Evolutionary conservation across 2,888 invertebrate species (phyloP).

Genomic region (Zaprionus obscuricornis): DNA sequence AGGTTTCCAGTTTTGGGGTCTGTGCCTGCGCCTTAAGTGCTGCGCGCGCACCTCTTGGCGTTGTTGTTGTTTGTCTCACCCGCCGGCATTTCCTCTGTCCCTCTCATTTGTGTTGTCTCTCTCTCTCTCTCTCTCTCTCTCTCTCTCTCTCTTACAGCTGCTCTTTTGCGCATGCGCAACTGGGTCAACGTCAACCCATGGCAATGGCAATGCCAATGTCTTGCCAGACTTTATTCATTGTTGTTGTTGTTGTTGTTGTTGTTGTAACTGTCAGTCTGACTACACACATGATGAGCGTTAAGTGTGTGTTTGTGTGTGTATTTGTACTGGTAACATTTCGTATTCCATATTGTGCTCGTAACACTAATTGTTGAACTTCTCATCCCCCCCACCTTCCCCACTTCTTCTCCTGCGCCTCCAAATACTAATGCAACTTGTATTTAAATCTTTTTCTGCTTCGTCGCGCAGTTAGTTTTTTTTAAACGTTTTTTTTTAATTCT

Average conservation of each 20-base stretch:
- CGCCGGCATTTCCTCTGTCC: slow-evolving; percentile 25
- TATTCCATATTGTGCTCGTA: slow-evolving; percentile 9
- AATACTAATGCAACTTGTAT: slow-evolving; percentile 34
- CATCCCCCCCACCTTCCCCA: slow-evolving; percentile 7
- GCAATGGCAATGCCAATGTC: slow-evolving; percentile 44
- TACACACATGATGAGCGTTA: too few relatives aligned
- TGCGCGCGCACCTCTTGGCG: too few relatives aligned
- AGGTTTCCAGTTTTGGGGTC: slow-evolving; percentile 72
- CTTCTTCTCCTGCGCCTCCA: background rate
- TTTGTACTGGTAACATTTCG: background rate
- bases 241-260: background rate
- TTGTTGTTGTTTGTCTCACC: slow-evolving; percentile 34
- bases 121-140: slow-evolving; percentile 18
- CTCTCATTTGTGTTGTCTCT: slow-evolving; percentile 13
- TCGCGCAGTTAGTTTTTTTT: slow-evolving; percentile 33
- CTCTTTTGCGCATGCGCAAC: slow-evolving; percentile 55
- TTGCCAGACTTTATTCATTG: slow-evolving; percentile 37
- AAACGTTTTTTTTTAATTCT: too few relatives aligned
- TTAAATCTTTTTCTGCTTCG: slow-evolving; percentile 56
- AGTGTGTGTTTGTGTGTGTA: slow-evolving; percentile 28
- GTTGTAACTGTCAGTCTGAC: slow-evolving; percentile 37
- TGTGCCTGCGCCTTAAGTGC: slow-evolving; percentile 45
- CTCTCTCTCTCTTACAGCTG: slow-evolving; percentile 13
- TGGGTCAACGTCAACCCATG: slow-evolving; percentile 69
- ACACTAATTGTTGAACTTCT: slow-evolving; percentile 63